These are phyloP conservation scores for Vanessa cardui DNA, from an alignment of 2,888 invertebrate species.

Conservation along the genomic window DNA sequence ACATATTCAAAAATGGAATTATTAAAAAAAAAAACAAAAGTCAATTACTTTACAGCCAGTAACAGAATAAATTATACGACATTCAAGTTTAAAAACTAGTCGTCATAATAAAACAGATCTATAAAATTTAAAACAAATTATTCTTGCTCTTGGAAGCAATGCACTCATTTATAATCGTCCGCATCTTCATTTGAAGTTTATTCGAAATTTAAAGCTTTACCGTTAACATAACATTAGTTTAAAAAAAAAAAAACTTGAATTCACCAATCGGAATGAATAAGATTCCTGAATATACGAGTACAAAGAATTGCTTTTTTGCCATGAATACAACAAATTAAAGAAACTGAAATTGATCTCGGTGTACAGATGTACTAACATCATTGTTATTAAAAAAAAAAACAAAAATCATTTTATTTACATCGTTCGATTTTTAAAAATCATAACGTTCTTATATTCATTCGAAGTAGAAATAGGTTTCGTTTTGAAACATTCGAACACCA, in stretches of 20 bases:
- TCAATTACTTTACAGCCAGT: no score
- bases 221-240: constrained; percentile 12
- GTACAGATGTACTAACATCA: not conserved
- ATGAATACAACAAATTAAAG: not conserved
- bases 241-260: not conserved
- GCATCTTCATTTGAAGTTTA: not conserved
- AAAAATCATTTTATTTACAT: not conserved
- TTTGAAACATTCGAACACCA: no score
- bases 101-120: not conserved
- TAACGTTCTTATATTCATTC: no score
- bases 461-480: no score
- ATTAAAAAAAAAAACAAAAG: no score
- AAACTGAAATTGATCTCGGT: not conserved
- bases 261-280: not conserved
- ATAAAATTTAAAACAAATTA: not conserved
- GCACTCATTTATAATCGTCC: not conserved
- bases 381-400: not conserved
- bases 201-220: not conserved
- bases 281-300: not conserved
- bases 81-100: not conserved
- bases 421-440: not conserved
- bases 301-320: constrained; percentile 2
- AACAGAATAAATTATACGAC: no score
- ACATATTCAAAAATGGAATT: no score
- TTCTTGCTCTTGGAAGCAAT: not conserved